Evolutionary conservation across 2,113 vertebrate species (phyloP).

Genomic region (Apaloderma vittatum): DNA sequence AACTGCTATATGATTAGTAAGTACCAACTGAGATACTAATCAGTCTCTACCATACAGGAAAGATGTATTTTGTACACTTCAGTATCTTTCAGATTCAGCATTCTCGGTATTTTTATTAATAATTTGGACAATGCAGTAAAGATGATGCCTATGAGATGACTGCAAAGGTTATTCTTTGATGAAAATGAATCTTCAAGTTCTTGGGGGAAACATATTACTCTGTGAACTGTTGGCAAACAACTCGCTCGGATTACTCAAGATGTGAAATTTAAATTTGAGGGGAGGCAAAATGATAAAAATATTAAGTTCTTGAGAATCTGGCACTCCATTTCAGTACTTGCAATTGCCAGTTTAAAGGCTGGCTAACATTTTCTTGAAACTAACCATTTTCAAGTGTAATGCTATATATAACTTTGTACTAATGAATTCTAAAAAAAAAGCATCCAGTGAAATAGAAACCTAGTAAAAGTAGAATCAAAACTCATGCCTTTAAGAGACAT

Average conservation of each 20-base stretch:
- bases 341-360: background rate
- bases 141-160: background rate
- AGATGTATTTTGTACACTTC: background rate
- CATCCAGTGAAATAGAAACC: background rate
- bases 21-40: background rate
- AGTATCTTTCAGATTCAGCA: background rate
- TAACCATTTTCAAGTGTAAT: background rate
- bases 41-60: background rate
- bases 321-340: background rate
- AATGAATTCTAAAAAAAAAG: background rate
- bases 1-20: background rate
- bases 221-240: background rate
- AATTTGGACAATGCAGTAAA: background rate
- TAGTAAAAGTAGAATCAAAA: background rate
- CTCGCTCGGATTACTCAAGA: background rate
- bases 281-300: background rate
- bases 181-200: background rate
- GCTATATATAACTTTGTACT: accelerated
- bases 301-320: background rate
- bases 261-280: background rate
- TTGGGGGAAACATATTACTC: background rate
- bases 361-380: background rate
- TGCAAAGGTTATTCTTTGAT: background rate
- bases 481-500: background rate
- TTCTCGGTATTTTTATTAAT: background rate